Percentiles rank a stretch among this genome's conserved stretches.
Evolutionary conservation across 1,140 invertebrate genomes (phyloP).

Genomic region (Drosophila truncata): DNA sequence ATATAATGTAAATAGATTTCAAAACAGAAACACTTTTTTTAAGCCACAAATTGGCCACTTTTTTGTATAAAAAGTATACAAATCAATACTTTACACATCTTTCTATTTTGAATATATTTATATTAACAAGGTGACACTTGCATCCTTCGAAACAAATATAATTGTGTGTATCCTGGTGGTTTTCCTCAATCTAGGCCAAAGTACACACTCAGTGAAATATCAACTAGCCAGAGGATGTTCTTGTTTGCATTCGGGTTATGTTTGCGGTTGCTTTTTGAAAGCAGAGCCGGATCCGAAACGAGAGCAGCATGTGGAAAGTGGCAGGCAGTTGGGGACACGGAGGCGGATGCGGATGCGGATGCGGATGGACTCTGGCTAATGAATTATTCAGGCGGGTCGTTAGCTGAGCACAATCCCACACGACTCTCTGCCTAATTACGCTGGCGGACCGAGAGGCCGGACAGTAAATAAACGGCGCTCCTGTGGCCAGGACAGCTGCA

Average conservation of each 20-base stretch:
- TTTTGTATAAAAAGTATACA: background rate
- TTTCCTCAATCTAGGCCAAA: constrained; percentile 22
- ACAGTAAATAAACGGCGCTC: constrained; percentile 49
- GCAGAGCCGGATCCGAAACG: constrained; percentile 18
- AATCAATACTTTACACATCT: background rate
- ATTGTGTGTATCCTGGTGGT: constrained; percentile 1
- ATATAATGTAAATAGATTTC: background rate
- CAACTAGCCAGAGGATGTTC: constrained; percentile 47
- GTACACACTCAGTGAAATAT: constrained; percentile 22
- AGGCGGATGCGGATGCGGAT: constrained; percentile 8
- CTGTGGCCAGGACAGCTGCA: constrained; percentile 16
- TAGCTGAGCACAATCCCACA: constrained; percentile 57
- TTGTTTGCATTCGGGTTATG: constrained; percentile 69
- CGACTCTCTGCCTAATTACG: constrained; percentile 66
- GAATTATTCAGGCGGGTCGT: constrained; percentile 76
- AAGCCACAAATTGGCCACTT: background rate
- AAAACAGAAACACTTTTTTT: background rate
- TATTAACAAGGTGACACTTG: background rate
- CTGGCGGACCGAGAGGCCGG: constrained; percentile 44
- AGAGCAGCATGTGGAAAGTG: constrained; percentile 17
- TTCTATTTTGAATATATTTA: background rate
- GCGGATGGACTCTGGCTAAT: too few relatives aligned
- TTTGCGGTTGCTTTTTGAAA: constrained; percentile 67
- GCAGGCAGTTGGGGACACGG: background rate
- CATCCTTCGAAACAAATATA: background rate